phyloP scores from a whole-genome alignment of 2,113 vertebrate genomes.

The Anas platyrhynchos region DNA sequence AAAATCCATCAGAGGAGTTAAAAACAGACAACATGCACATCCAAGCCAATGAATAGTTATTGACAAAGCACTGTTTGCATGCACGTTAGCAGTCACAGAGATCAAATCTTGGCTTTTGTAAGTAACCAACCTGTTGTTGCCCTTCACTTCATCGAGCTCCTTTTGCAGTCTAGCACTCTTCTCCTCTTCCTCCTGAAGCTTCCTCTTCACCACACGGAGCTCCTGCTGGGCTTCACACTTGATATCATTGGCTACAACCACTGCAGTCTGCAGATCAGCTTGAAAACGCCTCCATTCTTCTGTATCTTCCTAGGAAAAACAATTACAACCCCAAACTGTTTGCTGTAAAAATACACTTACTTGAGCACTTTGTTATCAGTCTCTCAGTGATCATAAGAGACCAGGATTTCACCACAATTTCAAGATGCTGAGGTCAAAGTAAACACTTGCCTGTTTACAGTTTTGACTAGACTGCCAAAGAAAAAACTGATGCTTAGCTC shows the following conservation, averaged over 20 bases:
- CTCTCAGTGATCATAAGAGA: neutral
- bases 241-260: constrained; percentile 98
- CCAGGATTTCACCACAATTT: neutral
- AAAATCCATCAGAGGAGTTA: neutral
- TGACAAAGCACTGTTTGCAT: constrained; percentile 43
- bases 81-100: neutral
- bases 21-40: neutral
- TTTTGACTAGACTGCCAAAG: neutral
- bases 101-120: neutral
- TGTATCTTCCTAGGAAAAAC: constrained; percentile 85
- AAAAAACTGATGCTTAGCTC: neutral
- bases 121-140: constrained; percentile 83
- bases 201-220: constrained; percentile 86
- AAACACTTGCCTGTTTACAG: neutral
- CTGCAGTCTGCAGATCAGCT: constrained; percentile 95
- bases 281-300: constrained; percentile 97
- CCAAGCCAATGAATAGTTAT: constrained; percentile 33
- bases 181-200: constrained; percentile 93
- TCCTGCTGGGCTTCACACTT: constrained; percentile 98
- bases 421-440: neutral
- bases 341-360: neutral
- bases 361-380: neutral
- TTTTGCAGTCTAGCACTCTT: constrained; percentile 84
- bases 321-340: neutral
- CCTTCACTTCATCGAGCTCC: constrained; percentile 89